Evolutionary conservation across 2,888 invertebrate genomes (phyloP), one percentile per base, ranked within the genome.

Genomic region (Phania funesta): DNA sequence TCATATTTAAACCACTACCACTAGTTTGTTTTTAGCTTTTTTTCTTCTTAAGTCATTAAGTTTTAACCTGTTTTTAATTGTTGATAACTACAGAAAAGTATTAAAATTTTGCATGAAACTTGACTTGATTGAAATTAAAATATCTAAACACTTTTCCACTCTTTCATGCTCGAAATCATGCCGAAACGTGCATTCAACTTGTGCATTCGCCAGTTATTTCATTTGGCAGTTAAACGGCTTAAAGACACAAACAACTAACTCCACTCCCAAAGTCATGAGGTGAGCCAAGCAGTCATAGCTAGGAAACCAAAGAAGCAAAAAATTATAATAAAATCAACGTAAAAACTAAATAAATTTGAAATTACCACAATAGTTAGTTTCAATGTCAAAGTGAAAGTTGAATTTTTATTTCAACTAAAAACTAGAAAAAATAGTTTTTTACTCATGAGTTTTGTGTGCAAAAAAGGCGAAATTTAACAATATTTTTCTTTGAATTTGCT

Each of bases 301-400:
- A 54, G 41, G 24, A 41, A 64, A 44, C 26, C 8, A 20, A 26
- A 50, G 38, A 50, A 60, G 29, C 22, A 13, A 46, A 44, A 41
- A n/a, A n/a, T n/a, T n/a, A n/a, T 2, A 64, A 44, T 4, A 62
- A 71, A 50, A 48, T 58, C 18, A 54, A 76, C 58, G 58, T 38
- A 68, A 73, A n/a, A 54, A 70, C 50, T 65, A 16, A 54, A 54
- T 67, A n/a, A 77, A 71, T 68, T 35, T 74, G 8, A 74, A 78
- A 79, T 64, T 83, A 48, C 67, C 65, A 81, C 83, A 86, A 88
- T 75, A 82, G 82, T 78, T 75, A 82, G 82, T 78, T 90, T 90
- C 90, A 90, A 90, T 90, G 90, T 90, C 90, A 90, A 87, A 90
- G 90, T 89, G 90, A 90, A 90, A 90, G 90, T 90, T 89, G 86